Evolutionary conservation across 2,113 vertebrate species (phyloP).

Genomic region (Crotalus tigris): DNA sequence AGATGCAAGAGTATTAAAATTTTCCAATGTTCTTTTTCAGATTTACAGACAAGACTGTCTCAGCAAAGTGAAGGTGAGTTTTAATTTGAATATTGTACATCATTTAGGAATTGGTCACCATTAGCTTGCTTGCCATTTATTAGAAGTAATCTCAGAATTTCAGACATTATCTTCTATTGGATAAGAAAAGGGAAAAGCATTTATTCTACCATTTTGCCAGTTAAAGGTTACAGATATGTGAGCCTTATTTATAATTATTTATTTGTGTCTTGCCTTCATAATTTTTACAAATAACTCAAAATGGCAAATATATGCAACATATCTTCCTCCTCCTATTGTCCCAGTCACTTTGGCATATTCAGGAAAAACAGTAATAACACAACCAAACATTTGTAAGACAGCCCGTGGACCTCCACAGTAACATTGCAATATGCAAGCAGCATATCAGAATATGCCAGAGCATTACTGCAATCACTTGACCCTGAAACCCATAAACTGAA

Average conservation of each 20-base stretch:
- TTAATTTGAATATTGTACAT: conserved; percentile 14
- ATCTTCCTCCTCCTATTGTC: neutral
- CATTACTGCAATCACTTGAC: no score
- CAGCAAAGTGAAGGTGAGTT: conserved; percentile 83
- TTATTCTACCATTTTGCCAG: neutral
- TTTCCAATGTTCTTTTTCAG: conserved; percentile 66
- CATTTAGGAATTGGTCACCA: neutral
- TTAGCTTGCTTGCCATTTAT: neutral
- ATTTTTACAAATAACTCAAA: neutral
- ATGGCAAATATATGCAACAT: neutral
- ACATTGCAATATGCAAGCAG: neutral
- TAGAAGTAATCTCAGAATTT: neutral
- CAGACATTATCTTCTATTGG: neutral
- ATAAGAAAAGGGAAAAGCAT: neutral
- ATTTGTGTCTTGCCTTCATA: neutral
- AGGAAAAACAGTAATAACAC: neutral
- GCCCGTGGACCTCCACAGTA: neutral
- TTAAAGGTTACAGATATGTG: neutral
- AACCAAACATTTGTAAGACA: neutral
- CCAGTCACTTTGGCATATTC: neutral
- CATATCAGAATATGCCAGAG: neutral
- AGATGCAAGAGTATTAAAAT: conserved; percentile 5
- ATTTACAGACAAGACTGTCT: conserved; percentile 82
- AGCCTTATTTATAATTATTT: neutral
- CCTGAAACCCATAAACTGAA: no score